Conservation (phyloP, 2,888 invertebrate genomes). For the Ormyrus nitidulus region DNA sequence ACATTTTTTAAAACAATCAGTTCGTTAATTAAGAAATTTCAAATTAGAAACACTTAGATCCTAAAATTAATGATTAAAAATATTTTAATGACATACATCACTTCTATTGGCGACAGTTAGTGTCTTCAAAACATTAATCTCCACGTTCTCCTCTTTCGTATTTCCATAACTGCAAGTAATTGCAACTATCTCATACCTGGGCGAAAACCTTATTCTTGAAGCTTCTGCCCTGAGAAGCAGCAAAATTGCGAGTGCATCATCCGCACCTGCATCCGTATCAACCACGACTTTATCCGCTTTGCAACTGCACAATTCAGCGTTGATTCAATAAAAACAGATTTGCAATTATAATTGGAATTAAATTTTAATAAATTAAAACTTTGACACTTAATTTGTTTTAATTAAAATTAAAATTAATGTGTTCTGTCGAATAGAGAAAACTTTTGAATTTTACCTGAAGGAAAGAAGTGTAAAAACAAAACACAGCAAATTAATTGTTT, state of each 20-base stretch:
- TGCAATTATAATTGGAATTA: too few species aligned
- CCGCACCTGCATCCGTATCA: conserved; percentile 76
- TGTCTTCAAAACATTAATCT: conserved; percentile 76
- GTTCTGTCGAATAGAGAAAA: too few species aligned
- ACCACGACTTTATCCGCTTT: conserved; percentile 70
- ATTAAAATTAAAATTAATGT: too few species aligned
- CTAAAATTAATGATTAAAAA: too few species aligned
- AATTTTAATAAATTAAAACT: too few species aligned
- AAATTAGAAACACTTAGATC: conserved; percentile 58
- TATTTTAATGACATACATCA: conserved; percentile 63
- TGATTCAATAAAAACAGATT: too few species aligned
- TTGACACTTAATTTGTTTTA: too few species aligned
- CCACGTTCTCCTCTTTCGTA: conserved; percentile 75
- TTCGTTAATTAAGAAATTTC: neutral
- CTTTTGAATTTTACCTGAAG: too few species aligned
- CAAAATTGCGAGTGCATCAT: conserved; percentile 76
- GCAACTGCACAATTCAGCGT: neutral
- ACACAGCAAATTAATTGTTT: too few species aligned
- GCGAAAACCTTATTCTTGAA: conserved; percentile 48
- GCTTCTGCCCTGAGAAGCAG: conserved; percentile 67
- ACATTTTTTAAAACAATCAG: neutral
- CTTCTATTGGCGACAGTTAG: conserved; percentile 71
- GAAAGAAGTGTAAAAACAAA: too few species aligned
- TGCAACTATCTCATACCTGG: conserved; percentile 30
- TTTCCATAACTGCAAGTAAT: conserved; percentile 79